These are phyloP conservation scores for Poecilia velifera DNA, from an alignment of 2,797 vertebrate genomes.

Conservation along the genomic window DNA sequence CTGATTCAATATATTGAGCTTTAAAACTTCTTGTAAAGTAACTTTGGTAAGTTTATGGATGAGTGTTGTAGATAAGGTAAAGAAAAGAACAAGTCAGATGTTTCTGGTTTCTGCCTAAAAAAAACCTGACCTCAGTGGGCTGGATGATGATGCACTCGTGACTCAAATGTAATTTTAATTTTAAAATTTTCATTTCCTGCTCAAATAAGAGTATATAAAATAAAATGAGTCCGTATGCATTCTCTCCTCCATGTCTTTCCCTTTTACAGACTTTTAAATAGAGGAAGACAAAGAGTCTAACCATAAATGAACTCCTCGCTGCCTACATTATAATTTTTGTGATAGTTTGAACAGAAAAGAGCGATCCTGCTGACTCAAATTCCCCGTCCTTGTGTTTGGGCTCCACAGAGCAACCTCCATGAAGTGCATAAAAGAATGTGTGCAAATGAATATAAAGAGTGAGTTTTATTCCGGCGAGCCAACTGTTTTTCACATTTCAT, in stretches of 20 bases:
- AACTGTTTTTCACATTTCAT: slow-evolving; percentile 72
- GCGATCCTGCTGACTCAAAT: slow-evolving; percentile 55
- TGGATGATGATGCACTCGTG: background rate
- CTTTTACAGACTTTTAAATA: slow-evolving; percentile 6
- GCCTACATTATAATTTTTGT: slow-evolving; percentile 39
- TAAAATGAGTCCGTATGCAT: background rate
- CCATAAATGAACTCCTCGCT: slow-evolving; percentile 3
- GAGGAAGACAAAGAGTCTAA: slow-evolving; percentile 1
- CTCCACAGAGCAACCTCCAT: slow-evolving; percentile 66
- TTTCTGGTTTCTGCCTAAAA: background rate
- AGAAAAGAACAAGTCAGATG: background rate
- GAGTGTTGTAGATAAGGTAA: background rate
- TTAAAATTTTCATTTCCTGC: background rate
- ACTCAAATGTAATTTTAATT: background rate
- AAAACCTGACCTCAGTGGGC: background rate
- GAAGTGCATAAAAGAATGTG: slow-evolving; percentile 77
- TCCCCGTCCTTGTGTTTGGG: slow-evolving; percentile 57
- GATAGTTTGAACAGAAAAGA: slow-evolving; percentile 48
- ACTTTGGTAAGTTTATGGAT: background rate
- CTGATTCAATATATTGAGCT: background rate
- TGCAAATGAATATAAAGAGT: slow-evolving; percentile 79
- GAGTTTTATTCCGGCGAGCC: slow-evolving; percentile 64
- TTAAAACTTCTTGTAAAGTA: background rate
- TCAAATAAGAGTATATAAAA: background rate
- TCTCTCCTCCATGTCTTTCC: background rate